These are phyloP conservation scores for Anarsia innoxiella DNA, from an alignment of 2,888 invertebrate species.

Conservation along the genomic window DNA sequence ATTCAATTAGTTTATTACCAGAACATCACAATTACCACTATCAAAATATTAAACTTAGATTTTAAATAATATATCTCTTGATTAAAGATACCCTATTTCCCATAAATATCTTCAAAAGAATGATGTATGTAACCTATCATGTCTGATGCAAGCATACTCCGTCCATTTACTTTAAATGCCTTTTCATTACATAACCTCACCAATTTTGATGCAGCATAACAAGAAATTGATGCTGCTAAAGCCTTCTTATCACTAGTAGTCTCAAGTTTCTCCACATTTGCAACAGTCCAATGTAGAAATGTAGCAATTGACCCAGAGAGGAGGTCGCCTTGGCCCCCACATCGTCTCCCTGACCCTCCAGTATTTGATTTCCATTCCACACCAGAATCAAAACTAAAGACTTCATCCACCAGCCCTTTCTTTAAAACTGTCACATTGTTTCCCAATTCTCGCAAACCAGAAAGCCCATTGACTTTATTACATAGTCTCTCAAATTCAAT, in stretches of 20 bases:
- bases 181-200: conserved; percentile 86
- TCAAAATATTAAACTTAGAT: background rate
- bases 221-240: conserved; percentile 80
- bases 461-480: conserved; percentile 69
- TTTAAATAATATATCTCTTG: no score
- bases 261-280: conserved; percentile 33
- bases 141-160: conserved; percentile 91
- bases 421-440: conserved; percentile 80
- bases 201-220: conserved; percentile 88
- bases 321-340: conserved; percentile 98
- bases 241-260: conserved; percentile 43
- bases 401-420: conserved; percentile 84
- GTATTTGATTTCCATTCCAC: conserved; percentile 71
- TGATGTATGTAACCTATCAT: conserved; percentile 89
- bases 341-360: conserved; percentile 92
- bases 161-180: conserved; percentile 84
- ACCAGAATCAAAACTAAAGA: conserved; percentile 70
- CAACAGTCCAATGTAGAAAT: conserved; percentile 87
- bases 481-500: conserved; percentile 90
- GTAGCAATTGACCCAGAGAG: conserved; percentile 90
- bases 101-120: conserved; percentile 77
- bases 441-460: conserved; percentile 67
- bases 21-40: background rate
- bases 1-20: background rate
- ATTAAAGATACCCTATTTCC: no score